Conservation (phyloP, 1,140 invertebrate genomes). For the Telenomus remus region DNA sequence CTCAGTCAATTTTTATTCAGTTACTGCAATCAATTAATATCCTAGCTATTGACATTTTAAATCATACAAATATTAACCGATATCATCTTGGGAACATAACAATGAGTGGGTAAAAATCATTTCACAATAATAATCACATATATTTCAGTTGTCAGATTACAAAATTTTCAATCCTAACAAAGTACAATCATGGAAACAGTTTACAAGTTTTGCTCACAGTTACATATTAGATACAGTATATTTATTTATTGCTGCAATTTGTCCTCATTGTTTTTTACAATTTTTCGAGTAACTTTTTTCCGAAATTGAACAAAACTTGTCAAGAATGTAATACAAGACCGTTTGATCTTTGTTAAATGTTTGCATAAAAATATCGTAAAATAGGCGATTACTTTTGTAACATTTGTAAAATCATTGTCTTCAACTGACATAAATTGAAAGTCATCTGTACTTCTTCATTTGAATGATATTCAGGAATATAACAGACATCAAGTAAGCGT, state of each 20-base stretch:
- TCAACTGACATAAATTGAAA: no score
- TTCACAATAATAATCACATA: conserved; percentile 20
- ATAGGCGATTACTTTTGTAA: no score
- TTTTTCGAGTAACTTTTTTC: background rate
- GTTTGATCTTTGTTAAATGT: no score
- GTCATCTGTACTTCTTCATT: no score
- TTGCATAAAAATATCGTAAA: no score
- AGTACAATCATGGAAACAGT: conserved; percentile 28
- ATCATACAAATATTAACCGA: background rate
- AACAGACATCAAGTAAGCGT: no score
- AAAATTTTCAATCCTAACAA: conserved; percentile 32
- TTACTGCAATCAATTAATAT: background rate
- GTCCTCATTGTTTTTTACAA: conserved; percentile 9
- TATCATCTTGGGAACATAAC: background rate
- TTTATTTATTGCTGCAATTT: conserved; percentile 45
- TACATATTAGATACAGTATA: conserved; percentile 4
- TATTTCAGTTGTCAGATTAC: conserved; percentile 19
- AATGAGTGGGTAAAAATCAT: background rate
- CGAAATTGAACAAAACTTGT: background rate
- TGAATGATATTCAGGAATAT: no score
- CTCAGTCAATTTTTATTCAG: background rate
- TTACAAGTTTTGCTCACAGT: conserved; percentile 9
- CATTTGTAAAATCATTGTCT: no score
- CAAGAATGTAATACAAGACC: no score
- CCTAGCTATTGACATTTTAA: background rate